Percentiles rank a stretch among this genome's conserved stretches.
Evolutionary conservation across 2,888 invertebrate genomes (phyloP).

Genomic region (Celastrina argiolus): DNA sequence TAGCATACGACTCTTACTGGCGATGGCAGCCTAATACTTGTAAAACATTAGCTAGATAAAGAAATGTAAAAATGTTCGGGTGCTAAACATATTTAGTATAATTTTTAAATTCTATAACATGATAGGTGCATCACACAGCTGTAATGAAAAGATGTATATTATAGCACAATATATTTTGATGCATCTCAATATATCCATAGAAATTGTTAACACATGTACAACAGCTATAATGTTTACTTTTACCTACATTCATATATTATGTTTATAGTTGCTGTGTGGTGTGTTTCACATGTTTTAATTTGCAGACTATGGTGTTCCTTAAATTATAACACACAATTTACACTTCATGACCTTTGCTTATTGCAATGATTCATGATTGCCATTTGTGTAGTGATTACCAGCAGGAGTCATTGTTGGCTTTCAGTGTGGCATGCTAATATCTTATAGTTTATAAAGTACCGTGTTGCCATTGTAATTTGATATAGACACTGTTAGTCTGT

Average conservation of each 20-base stretch:
- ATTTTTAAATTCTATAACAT: not conserved
- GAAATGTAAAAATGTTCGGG: not conserved
- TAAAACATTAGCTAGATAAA: conserved; percentile 9
- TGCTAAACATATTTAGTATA: conserved; percentile 8
- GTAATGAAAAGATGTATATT: too few species aligned
- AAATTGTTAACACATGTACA: too few species aligned
- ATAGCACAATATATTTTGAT: too few species aligned
- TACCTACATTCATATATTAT: not conserved
- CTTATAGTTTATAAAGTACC: conserved; percentile 40
- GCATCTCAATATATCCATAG: too few species aligned
- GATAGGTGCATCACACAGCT: not conserved
- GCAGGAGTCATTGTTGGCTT: not conserved
- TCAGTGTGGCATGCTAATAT: conserved; percentile 36
- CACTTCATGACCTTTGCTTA: not conserved
- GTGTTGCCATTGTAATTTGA: conserved; percentile 38
- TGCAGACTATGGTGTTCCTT: not conserved
- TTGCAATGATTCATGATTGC: not conserved
- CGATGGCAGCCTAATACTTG: not conserved
- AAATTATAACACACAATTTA: not conserved
- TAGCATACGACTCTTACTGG: not conserved
- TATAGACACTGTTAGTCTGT: not conserved
- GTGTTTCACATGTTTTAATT: not conserved
- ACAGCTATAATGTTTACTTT: too few species aligned
- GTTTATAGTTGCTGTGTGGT: not conserved
- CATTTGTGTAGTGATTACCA: not conserved